These are phyloP conservation scores for Disparrhopalites patrizii DNA, from an alignment of 2,888 invertebrate species.

Conservation along the genomic window DNA sequence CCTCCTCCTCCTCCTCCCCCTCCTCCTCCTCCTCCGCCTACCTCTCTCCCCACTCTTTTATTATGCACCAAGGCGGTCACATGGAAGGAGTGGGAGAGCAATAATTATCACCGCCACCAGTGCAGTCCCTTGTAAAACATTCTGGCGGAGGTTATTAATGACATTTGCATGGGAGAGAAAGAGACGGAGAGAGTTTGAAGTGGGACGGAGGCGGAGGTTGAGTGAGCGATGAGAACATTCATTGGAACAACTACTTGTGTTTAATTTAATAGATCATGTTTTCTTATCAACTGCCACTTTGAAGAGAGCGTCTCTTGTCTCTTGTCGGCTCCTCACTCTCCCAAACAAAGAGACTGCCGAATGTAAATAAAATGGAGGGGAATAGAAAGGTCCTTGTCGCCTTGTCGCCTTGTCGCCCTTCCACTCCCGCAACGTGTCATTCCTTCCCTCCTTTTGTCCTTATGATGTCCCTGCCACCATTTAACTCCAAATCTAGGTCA, in stretches of 20 bases:
- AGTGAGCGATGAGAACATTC: too few relatives aligned
- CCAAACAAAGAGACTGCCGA: neutral
- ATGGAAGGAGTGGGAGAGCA: too few relatives aligned
- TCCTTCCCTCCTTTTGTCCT: neutral
- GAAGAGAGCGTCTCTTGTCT: neutral
- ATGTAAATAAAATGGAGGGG: neutral
- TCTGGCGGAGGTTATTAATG: slow-evolving; percentile 4
- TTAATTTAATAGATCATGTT: slow-evolving; percentile 6
- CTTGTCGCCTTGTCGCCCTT: too few relatives aligned
- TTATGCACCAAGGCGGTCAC: too few relatives aligned
- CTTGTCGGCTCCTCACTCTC: neutral
- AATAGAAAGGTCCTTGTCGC: neutral
- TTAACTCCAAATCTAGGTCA: neutral
- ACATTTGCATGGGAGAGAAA: neutral
- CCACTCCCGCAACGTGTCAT: too few relatives aligned
- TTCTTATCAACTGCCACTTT: slow-evolving; percentile 8
- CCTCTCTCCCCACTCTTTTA: too few relatives aligned
- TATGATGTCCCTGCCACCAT: neutral
- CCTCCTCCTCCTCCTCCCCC: too few relatives aligned
- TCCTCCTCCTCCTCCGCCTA: too few relatives aligned
- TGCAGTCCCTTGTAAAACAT: too few relatives aligned
- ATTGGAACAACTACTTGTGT: slow-evolving; percentile 1
- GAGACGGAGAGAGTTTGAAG: neutral
- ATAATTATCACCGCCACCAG: too few relatives aligned
- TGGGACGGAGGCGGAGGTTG: too few relatives aligned